Conservation (phyloP, 2,888 invertebrate genomes). For the Habroteleia sp. region DNA sequence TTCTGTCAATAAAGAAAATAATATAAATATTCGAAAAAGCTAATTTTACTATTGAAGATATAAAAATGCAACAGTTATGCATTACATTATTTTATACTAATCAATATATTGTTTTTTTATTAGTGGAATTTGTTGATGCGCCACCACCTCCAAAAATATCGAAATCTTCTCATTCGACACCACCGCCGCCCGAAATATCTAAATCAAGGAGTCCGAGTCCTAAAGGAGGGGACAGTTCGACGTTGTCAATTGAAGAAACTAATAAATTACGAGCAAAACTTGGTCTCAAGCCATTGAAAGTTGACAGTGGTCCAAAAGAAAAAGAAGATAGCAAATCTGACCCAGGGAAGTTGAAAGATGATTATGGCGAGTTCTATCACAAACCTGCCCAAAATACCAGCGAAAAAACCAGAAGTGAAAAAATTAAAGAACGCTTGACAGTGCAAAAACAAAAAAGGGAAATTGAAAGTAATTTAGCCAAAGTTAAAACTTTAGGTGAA, state of each 20-base stretch:
- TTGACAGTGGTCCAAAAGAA: slow-evolving; percentile 79
- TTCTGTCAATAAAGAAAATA: too few relatives aligned
- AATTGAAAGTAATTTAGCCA: slow-evolving; percentile 86
- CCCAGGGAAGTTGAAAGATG: slow-evolving; percentile 80
- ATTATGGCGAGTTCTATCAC: slow-evolving; percentile 91
- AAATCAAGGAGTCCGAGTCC: slow-evolving; percentile 65
- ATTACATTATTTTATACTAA: too few relatives aligned
- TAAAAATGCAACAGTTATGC: too few relatives aligned
- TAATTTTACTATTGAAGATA: too few relatives aligned
- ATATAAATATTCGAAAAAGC: too few relatives aligned
- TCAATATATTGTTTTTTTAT: too few relatives aligned
- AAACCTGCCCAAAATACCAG: slow-evolving; percentile 90
- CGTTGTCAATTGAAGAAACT: slow-evolving; percentile 90
- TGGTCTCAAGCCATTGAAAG: slow-evolving; percentile 94
- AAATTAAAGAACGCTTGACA: slow-evolving; percentile 89
- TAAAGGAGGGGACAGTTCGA: slow-evolving; percentile 79
- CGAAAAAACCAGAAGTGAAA: slow-evolving; percentile 89
- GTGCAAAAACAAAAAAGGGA: slow-evolving; percentile 90
- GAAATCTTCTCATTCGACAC: slow-evolving; percentile 73
- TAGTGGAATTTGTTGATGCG: slow-evolving; percentile 78
- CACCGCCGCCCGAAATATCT: slow-evolving; percentile 77
- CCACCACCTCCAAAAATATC: slow-evolving; percentile 81
- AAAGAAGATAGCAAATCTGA: slow-evolving; percentile 69
- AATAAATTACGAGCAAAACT: slow-evolving; percentile 95
- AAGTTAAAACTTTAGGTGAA: slow-evolving; percentile 85